Base-by-base conservation (phyloP, 2,888 invertebrate genomes). In the Stenichneumon culpator region DNA sequence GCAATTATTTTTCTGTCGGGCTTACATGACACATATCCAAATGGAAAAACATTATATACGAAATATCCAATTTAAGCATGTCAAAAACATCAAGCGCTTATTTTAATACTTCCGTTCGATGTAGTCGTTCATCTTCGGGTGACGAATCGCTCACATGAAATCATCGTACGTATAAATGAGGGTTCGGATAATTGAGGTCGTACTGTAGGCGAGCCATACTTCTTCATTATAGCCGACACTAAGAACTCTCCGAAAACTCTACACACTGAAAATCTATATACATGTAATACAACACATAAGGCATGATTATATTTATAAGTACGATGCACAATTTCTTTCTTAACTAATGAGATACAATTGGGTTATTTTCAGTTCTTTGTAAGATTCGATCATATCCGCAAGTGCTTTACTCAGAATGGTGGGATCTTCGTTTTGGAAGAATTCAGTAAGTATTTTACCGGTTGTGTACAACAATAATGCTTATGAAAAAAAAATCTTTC, bases 401-500 rank as follows among this genome's bases (percentile, higher is more conserved):
- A 99, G 95, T 99, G 99, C 96, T 99, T 99, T 95, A 99, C 99
- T 86, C 99, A 98, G 95, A 99, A 99, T 95, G 99, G 99, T 94
- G 99, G 99, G 94, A 98, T 99, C 95, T 99, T 99, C 96, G 97
- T 99, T 94, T 96, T 99, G 94, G 99, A 99, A 96, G 99, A 99
- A 97, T 99, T 97, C 95, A 99, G 99, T 99, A 96, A 98, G 99
- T 97, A 91, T 63, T 47, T 28, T 19, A 60, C 72, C 39, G 85
- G 32, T 84, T 50, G 3, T 19, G 22, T 32, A 32, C 14, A 47
- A 47, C 3, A 39, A 39, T 47, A 16, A 47, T 47, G 44, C 16
- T 47, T 47, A 47, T 16, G 4, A 47, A 47, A 47, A 57, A 57
- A 54, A 52, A 19, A 19, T 19, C n/a, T 54, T 19, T 22, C 25